These are phyloP conservation scores for Teinopalpus imperialis DNA, from an alignment of 2,888 invertebrate species.

Conservation along the genomic window DNA sequence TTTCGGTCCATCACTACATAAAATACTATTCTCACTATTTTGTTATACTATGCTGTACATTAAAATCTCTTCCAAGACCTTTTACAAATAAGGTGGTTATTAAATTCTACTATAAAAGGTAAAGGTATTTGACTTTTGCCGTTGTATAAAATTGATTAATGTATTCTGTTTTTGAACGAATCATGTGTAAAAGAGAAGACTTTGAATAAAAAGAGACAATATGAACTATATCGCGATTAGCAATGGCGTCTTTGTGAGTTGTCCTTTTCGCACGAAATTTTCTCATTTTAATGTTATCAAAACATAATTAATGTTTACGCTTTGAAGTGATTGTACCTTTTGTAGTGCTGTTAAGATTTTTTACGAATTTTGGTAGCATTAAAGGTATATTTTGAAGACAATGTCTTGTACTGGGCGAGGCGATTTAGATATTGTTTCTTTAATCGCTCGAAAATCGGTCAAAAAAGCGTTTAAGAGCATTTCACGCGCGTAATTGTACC, in stretches of 20 bases:
- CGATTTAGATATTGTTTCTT: conserved; percentile 37
- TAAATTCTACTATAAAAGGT: no score
- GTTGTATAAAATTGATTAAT: background rate
- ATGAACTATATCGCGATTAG: conserved; percentile 32
- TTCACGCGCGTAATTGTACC: conserved; percentile 40
- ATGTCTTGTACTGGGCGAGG: conserved; percentile 57
- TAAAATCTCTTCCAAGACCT: no score
- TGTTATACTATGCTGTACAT: no score
- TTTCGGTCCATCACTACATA: no score
- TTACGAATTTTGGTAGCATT: conserved; percentile 19
- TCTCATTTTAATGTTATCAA: conserved; percentile 40
- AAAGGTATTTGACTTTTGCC: no score
- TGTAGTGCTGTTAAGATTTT: conserved; percentile 4
- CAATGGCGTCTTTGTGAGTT: conserved; percentile 76
- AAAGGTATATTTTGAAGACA: conserved; percentile 33
- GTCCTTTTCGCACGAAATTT: conserved; percentile 68
- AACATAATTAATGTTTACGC: conserved; percentile 35
- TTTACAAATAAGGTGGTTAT: no score
- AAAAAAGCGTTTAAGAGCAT: conserved; percentile 32
- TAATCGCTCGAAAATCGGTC: conserved; percentile 33
- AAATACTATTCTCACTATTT: no score
- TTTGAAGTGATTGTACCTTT: conserved; percentile 7
- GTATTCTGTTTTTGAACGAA: background rate
- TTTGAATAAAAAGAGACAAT: conserved; percentile 8
- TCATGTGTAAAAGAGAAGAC: conserved; percentile 7